Percentiles rank a stretch among this genome's conserved stretches.
These are phyloP conservation scores for Machaerirhynchus nigripectus DNA, from an alignment of 2,113 vertebrate genomes.

Conservation along the genomic window DNA sequence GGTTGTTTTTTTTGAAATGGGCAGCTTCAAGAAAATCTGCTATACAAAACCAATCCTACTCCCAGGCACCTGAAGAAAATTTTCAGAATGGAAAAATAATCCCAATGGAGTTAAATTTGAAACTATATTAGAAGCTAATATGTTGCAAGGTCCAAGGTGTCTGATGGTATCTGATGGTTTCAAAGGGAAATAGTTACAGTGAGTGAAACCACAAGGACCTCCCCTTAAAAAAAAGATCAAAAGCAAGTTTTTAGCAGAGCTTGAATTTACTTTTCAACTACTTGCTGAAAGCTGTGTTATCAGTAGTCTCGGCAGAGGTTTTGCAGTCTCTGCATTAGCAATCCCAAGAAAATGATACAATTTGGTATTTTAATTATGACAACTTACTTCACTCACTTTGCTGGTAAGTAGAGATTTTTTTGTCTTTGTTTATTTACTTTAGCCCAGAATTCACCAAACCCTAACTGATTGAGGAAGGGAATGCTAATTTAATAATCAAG, in stretches of 20 bases:
- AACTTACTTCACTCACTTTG: background rate
- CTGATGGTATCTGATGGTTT: background rate
- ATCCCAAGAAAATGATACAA: background rate
- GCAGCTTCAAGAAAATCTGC: background rate
- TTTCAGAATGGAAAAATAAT: background rate
- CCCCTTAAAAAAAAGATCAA: background rate
- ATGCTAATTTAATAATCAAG: background rate
- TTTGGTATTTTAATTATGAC: background rate
- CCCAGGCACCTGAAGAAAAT: background rate
- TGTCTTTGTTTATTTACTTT: background rate
- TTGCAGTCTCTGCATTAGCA: background rate
- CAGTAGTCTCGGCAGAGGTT: background rate
- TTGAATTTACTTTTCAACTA: background rate
- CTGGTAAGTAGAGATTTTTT: background rate
- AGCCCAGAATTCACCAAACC: background rate
- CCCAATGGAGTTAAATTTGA: background rate
- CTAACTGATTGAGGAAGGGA: background rate
- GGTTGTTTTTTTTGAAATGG: background rate
- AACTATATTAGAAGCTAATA: background rate
- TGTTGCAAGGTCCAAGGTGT: background rate
- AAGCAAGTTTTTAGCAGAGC: background rate
- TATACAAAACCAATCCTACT: background rate
- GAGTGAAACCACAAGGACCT: conserved; percentile 34
- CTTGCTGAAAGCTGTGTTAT: background rate
- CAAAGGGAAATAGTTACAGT: background rate